phyloP scores from a whole-genome alignment of 2,888 invertebrate species.

The Cantharis nigra region DNA sequence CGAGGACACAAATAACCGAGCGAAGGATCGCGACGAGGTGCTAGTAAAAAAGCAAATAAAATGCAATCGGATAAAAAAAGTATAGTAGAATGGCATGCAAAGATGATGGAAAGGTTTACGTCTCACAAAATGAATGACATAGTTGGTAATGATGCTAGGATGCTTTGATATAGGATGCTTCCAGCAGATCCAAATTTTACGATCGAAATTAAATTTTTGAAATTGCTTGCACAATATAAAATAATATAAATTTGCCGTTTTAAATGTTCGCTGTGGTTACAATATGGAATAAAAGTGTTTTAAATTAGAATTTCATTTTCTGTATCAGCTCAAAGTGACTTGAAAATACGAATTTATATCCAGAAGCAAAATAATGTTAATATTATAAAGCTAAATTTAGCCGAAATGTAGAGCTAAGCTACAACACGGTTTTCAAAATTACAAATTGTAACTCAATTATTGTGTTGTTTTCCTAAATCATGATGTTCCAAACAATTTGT shows the following conservation, averaged over 20 bases:
- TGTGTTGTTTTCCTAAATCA: conserved; percentile 1
- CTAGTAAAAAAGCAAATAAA: background rate
- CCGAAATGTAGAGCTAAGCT: background rate
- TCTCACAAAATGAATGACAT: background rate
- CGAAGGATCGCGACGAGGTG: background rate
- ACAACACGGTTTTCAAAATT: background rate
- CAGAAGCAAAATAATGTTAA: background rate
- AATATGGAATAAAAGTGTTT: background rate
- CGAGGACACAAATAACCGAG: background rate
- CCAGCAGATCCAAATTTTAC: background rate
- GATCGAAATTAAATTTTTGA: background rate
- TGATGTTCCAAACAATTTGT: conserved; percentile 1
- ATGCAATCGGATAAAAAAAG: background rate
- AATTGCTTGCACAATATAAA: background rate
- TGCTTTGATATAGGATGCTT: background rate
- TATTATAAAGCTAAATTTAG: conserved; percentile 1
- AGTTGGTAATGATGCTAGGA: background rate
- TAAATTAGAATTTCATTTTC: background rate
- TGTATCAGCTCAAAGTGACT: background rate
- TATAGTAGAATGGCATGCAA: background rate
- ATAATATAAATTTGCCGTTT: background rate
- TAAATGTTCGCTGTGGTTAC: background rate
- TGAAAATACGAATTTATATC: background rate
- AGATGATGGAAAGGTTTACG: background rate
- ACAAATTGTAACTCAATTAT: conserved; percentile 9